Evolutionary conservation across 2,888 invertebrate genomes (phyloP).

Genomic region (Esperia sulphurella): DNA sequence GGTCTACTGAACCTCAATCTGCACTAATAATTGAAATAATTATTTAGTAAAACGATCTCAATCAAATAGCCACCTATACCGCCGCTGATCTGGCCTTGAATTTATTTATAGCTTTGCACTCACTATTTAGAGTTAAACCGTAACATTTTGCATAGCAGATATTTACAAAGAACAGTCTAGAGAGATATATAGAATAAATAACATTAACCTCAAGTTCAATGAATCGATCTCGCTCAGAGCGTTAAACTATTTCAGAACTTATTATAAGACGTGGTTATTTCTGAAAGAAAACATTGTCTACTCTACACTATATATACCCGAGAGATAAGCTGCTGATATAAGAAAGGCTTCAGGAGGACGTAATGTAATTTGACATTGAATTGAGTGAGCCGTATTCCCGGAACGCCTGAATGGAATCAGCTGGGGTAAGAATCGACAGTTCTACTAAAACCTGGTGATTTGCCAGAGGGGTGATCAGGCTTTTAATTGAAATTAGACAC

Average conservation of each 20-base stretch:
- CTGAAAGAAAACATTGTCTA: not conserved
- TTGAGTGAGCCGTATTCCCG: slow-evolving; percentile 1
- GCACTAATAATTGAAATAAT: no score
- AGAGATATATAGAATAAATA: no score
- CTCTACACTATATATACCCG: not conserved
- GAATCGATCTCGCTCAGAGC: not conserved
- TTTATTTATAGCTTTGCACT: slow-evolving; percentile 13
- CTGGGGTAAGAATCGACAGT: not conserved
- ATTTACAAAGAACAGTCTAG: no score
- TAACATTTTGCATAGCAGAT: no score
- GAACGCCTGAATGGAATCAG: slow-evolving; percentile 3
- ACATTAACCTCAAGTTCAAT: no score
- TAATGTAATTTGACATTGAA: slow-evolving; percentile 2
- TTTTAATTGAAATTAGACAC: slow-evolving; percentile 17
- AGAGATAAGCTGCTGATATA: slow-evolving; percentile 1
- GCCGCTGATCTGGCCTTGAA: slow-evolving; percentile 15
- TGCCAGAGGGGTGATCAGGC: not conserved
- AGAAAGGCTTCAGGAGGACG: not conserved
- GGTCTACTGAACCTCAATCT: no score
- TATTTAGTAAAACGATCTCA: no score
- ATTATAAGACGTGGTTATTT: not conserved
- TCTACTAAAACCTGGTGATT: slow-evolving; percentile 4
- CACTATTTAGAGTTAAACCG: no score
- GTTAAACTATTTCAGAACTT: not conserved
- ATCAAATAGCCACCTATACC: slow-evolving; percentile 9